Evolutionary conservation across 2,888 invertebrate genomes (phyloP), one percentile per base, ranked within the genome.

Genomic region (Lithophane semibrunnea): DNA sequence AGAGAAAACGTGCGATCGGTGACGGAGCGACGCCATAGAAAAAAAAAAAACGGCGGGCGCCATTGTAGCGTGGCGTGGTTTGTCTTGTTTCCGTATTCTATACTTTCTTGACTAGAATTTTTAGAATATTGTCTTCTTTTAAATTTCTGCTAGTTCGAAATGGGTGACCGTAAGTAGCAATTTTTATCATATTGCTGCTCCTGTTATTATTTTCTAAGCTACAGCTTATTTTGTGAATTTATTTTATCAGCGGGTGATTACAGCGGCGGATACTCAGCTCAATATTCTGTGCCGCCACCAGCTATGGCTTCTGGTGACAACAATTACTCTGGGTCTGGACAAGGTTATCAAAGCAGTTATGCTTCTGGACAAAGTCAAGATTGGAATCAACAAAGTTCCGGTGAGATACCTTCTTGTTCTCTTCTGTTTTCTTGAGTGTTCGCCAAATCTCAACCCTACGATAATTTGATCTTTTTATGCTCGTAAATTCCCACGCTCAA

Each of bases 201-300:
- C 9, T 49, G 29, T 61, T 24, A 58, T 29, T 58, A 24, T 37
- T 37, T 56, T 58, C 3, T 66, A 13, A 65, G 5, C 24, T 29
- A 12, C 18, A 49, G 29, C 67, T 24, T 72, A 56, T 3, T 29
- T 65, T 63, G 13, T 37, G 18, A 42, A 47, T 65, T 75, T 58
- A 60, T 73, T 83, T 78, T 54, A 29, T 72, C 73, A 89, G 89
- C 95, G 78, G 94, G 96, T 61, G 96, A 96, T 92, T 94, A 96
- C 88, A 92, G 94, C 82, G 92, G 94, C 79, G 94, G 96, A 74
- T 95, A 96, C 90, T 93, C 95, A 54, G 93, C 95, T 85, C 94
- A 95, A 91, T 95, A 97, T 93, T 94, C 97, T 73, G 93, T 96
- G 91, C 95, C 97, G 85, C 95, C 96, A 75, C 95, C 97, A 67